Evolutionary conservation across 2,797 vertebrate species (phyloP), one percentile per base, ranked within the genome.

Genomic region (Oreochromis grahami): DNA sequence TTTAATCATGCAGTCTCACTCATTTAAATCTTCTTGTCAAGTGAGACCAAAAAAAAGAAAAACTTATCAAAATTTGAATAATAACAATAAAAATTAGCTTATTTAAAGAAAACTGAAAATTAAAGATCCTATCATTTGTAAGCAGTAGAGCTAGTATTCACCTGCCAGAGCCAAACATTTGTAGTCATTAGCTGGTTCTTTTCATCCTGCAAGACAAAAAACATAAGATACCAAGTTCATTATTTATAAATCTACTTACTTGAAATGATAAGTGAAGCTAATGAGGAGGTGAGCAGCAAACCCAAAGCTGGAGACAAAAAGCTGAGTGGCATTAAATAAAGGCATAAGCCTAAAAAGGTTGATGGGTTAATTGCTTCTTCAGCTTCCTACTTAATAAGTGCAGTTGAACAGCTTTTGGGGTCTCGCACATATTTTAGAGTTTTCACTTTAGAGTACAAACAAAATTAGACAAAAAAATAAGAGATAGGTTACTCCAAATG

Each of bases 141-240:
- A 79, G 77, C 2, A 50, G 34, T 29, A 29, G 6, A 7, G 14
- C 7, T 11, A 34, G 13, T 15, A 17, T 70, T 51, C 89, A 97
- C 97, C 96, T 97, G 96, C 86, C 97, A 96, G 26, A 97, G 95
- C 97, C 97, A 97, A 24, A 96, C 96, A 58, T 97, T 97, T 82
- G 97, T 97, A 79, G 97, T 96, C 96, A 97, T 94, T 56, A 97
- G 92, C 82, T 97, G 97, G 90, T 97, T 97, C 94, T 97, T 97
- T 90, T 97, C 97, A 53, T 97, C 97, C 97, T 95, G 87, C 41
- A 79, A 77, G 74, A 78, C 63, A 38, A 84, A 77, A 87, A 63
- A 36, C 6, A 41, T 77, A 70, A 36, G 9, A 32, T 56, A 38
- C 8, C 41, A 43, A 45, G 60, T 77, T 85, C 29, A 86, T 14